Percentiles rank a stretch among this genome's conserved stretches.
Conservation (phyloP, 2,888 invertebrate species). For the Caenorhabditis zanzibari region DNA sequence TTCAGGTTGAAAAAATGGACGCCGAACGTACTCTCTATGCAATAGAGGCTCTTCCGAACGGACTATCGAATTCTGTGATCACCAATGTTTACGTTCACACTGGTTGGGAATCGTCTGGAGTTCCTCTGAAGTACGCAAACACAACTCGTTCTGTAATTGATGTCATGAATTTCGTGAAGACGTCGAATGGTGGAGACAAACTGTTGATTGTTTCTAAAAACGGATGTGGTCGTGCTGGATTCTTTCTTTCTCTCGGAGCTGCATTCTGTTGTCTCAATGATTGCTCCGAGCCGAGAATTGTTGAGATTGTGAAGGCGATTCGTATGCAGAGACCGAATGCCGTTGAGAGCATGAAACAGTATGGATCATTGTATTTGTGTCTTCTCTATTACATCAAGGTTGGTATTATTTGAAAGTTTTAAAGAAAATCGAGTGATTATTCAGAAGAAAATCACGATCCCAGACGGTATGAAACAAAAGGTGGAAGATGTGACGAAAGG, state of each 20-base stretch:
- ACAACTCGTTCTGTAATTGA: conserved; percentile 58
- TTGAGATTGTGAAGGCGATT: conserved; percentile 55
- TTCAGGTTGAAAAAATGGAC: conserved; percentile 59
- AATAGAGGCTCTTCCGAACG: conserved; percentile 59
- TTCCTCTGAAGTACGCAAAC: conserved; percentile 58
- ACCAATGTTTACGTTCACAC: conserved; percentile 49
- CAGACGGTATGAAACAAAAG: conserved; percentile 36
- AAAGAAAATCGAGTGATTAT: neutral
- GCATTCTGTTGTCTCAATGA: conserved; percentile 51
- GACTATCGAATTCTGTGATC: conserved; percentile 57
- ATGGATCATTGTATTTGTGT: conserved; percentile 57
- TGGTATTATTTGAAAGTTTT: neutral
- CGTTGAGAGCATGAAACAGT: conserved; percentile 62
- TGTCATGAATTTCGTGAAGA: conserved; percentile 56
- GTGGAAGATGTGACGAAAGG: conserved; percentile 44
- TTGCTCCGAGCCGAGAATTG: conserved; percentile 37
- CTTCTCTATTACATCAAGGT: conserved; percentile 63
- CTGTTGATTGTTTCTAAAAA: conserved; percentile 54
- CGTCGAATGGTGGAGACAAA: conserved; percentile 53
- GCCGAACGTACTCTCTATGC: conserved; percentile 44
- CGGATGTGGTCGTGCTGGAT: conserved; percentile 58
- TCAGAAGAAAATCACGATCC: conserved; percentile 49
- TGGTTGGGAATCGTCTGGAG: conserved; percentile 53
- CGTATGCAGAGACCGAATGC: conserved; percentile 54
- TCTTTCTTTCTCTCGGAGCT: conserved; percentile 42